Conservation (phyloP, 2,113 vertebrate genomes). For the Nothoprocta perdicaria region DNA sequence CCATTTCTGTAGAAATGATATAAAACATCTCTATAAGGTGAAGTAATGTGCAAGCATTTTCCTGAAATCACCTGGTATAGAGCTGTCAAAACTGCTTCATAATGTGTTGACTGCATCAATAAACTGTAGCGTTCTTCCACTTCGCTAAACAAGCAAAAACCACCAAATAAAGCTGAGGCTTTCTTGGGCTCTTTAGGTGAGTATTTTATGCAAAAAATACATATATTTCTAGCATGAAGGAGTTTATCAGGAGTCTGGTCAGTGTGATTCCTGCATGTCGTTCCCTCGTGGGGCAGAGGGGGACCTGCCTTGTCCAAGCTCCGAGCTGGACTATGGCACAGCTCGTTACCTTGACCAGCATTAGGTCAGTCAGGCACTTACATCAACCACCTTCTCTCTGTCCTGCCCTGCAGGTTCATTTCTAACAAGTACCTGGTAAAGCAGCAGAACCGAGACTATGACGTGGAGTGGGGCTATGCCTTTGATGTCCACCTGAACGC, state of each 20-base stretch:
- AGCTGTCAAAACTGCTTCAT: rapidly evolving
- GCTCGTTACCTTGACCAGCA: neutral
- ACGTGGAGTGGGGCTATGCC: conserved; percentile 98
- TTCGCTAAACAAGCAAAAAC: neutral
- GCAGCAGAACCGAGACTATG: conserved; percentile 86
- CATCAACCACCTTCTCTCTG: neutral
- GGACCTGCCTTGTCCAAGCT: neutral
- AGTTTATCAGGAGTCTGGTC: neutral
- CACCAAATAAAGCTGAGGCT: neutral
- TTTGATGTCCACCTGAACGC: conserved; percentile 98
- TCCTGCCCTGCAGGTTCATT: conserved; percentile 82
- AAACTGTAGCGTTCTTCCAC: neutral
- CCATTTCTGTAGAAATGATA: neutral
- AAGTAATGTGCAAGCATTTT: neutral
- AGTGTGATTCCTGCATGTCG: neutral
- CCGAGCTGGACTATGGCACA: rapidly evolving
- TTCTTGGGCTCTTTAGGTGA: neutral
- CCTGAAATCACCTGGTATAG: neutral
- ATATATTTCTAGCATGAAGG: neutral
- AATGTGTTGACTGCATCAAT: neutral
- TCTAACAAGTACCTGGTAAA: conserved; percentile 95
- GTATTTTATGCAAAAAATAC: neutral
- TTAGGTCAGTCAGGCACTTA: neutral
- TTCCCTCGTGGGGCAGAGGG: neutral
- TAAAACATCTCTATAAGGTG: neutral